These are phyloP conservation scores for Hyposoter dolosus DNA, from an alignment of 2,888 invertebrate genomes.

Conservation along the genomic window DNA sequence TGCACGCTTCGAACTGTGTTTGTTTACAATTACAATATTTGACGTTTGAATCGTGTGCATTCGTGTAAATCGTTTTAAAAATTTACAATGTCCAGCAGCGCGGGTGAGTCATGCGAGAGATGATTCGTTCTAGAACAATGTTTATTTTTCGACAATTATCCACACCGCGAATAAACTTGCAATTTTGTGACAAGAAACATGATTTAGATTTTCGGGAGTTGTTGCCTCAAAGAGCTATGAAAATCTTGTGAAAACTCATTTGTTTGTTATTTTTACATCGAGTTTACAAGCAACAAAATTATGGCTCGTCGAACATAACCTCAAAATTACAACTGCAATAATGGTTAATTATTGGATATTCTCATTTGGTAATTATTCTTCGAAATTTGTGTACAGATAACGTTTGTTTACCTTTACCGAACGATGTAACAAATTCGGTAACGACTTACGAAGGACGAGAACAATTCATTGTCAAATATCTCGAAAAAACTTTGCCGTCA, in stretches of 20 bases:
- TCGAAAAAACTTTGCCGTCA: slow-evolving; percentile 79
- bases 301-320: not conserved
- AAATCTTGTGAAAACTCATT: not conserved
- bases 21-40: slow-evolving; percentile 13
- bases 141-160: not conserved
- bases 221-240: not conserved
- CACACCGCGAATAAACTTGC: too few relatives aligned
- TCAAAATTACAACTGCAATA: not conserved
- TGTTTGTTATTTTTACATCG: not conserved
- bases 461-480: slow-evolving; percentile 78
- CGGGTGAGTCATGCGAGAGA: slow-evolving; percentile 45
- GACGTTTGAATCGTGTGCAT: not conserved
- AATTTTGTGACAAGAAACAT: not conserved
- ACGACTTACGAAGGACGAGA: slow-evolving; percentile 78
- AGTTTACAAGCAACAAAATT: not conserved
- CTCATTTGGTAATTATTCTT: not conserved
- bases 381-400: slow-evolving; percentile 71
- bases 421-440: slow-evolving; percentile 73
- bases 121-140: not conserved
- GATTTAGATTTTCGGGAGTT: not conserved
- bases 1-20: not conserved
- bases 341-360: not conserved
- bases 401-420: slow-evolving; percentile 77
- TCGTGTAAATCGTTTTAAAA: not conserved
- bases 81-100: slow-evolving; percentile 41